Conservation (phyloP, 2,888 invertebrate genomes). For the Ochlodes sylvanus region DNA sequence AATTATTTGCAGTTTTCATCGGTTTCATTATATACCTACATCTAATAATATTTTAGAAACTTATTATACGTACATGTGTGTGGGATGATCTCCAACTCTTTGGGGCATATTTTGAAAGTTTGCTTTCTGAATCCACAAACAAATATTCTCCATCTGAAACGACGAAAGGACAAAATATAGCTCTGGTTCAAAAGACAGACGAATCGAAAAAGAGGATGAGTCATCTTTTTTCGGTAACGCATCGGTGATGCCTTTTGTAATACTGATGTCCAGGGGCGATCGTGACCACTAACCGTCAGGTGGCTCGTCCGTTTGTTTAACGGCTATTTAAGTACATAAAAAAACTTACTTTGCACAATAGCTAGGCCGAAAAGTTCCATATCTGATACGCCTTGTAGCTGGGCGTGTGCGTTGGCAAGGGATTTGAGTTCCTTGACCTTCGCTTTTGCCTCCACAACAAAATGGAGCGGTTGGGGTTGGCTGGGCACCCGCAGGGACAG, state of each 20-base stretch:
- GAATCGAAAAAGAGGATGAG: too few species aligned
- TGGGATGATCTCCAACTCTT: conserved; percentile 98
- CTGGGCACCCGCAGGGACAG: conserved; percentile 87
- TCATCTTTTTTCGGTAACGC: too few species aligned
- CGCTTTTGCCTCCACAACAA: conserved; percentile 91
- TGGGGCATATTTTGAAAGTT: conserved; percentile 97
- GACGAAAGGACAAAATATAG: neutral
- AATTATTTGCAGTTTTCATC: too few species aligned
- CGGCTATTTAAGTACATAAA: neutral
- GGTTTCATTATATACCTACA: too few species aligned
- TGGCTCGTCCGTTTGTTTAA: too few species aligned
- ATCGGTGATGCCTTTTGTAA: too few species aligned
- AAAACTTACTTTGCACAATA: conserved; percentile 90
- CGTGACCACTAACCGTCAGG: too few species aligned
- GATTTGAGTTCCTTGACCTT: conserved; percentile 93
- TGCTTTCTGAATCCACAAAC: conserved; percentile 97
- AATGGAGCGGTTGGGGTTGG: conserved; percentile 77
- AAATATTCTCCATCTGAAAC: conserved; percentile 95
- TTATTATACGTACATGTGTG: conserved; percentile 90
- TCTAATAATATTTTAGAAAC: neutral
- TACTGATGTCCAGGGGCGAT: too few species aligned
- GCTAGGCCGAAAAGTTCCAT: conserved; percentile 94
- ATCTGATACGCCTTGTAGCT: conserved; percentile 93
- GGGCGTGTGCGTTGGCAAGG: conserved; percentile 92
- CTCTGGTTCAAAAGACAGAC: too few species aligned